These are phyloP conservation scores for Ophraella communa DNA, from an alignment of 2,888 invertebrate species.

Conservation along the genomic window DNA sequence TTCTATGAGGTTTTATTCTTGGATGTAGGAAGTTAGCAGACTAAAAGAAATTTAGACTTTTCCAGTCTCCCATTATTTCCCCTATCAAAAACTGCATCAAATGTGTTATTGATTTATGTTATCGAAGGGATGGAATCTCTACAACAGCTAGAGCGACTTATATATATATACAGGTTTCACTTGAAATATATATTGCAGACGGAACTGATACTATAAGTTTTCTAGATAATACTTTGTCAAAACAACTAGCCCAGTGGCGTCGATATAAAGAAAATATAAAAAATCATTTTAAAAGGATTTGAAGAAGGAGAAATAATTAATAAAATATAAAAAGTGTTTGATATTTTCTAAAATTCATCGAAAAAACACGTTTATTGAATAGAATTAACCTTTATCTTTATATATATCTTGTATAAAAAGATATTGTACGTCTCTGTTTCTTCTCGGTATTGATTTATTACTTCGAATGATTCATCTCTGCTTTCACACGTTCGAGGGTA, in stretches of 20 bases:
- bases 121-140: not conserved
- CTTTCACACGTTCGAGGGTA: slow-evolving; percentile 2
- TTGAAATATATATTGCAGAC: slow-evolving; percentile 11
- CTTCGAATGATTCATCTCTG: slow-evolving; percentile 4
- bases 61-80: slow-evolving; percentile 2
- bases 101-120: slow-evolving; percentile 17
- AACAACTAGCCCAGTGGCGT: too few relatives aligned
- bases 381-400: not conserved
- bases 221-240: too few relatives aligned
- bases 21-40: too few relatives aligned
- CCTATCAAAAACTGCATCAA: slow-evolving; percentile 17
- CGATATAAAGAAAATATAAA: too few relatives aligned
- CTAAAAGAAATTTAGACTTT: not conserved
- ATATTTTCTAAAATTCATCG: slow-evolving; percentile 4
- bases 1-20: not conserved
- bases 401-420: not conserved
- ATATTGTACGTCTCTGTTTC: not conserved
- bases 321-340: slow-evolving; percentile 16
- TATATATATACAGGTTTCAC: slow-evolving; percentile 2
- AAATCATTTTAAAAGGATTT: too few relatives aligned
- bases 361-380: not conserved
- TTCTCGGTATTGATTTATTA: slow-evolving; percentile 3
- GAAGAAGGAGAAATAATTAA: too few relatives aligned
- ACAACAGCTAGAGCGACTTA: not conserved
- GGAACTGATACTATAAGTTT: slow-evolving; percentile 11